These are phyloP conservation scores for Micropterix aruncella DNA, from an alignment of 2,888 invertebrate species.

Conservation along the genomic window DNA sequence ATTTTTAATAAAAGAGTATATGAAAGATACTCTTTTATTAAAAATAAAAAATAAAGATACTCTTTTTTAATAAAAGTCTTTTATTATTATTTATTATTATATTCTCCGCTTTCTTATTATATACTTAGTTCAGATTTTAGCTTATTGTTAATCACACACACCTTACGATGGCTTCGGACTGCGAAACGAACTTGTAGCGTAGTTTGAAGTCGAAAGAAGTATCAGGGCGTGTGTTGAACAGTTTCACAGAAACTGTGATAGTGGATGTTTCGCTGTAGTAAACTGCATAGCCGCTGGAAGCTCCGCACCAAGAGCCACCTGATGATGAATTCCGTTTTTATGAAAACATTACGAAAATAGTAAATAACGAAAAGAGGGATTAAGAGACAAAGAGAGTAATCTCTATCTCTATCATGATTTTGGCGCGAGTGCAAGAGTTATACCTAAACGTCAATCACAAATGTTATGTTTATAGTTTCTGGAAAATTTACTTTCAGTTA, in stretches of 20 bases:
- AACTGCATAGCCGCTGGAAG: constrained; percentile 64
- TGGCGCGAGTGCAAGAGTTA: too few species aligned
- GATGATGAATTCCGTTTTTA: neutral
- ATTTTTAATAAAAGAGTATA: too few species aligned
- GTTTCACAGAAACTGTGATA: constrained; percentile 71
- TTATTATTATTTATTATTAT: too few species aligned
- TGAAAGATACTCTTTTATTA: too few species aligned
- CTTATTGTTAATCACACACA: constrained; percentile 17
- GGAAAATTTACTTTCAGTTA: too few species aligned
- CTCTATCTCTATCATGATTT: neutral
- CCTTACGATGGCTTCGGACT: constrained; percentile 65
- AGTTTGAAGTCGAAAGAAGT: constrained; percentile 69
- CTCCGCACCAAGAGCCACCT: constrained; percentile 83
- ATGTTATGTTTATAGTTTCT: too few species aligned
- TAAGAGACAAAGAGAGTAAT: neutral
- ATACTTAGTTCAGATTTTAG: neutral
- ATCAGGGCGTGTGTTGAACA: constrained; percentile 56
- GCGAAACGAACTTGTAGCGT: constrained; percentile 69
- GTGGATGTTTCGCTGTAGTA: constrained; percentile 86
- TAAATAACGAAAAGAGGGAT: neutral
- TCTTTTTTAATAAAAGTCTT: too few species aligned
- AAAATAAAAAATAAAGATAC: too few species aligned
- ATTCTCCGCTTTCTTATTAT: too few species aligned
- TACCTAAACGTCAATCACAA: too few species aligned
- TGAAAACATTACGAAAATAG: neutral